phyloP scores from a whole-genome alignment of 2,113 vertebrate genomes.

The Pygoscelis adeliae region DNA sequence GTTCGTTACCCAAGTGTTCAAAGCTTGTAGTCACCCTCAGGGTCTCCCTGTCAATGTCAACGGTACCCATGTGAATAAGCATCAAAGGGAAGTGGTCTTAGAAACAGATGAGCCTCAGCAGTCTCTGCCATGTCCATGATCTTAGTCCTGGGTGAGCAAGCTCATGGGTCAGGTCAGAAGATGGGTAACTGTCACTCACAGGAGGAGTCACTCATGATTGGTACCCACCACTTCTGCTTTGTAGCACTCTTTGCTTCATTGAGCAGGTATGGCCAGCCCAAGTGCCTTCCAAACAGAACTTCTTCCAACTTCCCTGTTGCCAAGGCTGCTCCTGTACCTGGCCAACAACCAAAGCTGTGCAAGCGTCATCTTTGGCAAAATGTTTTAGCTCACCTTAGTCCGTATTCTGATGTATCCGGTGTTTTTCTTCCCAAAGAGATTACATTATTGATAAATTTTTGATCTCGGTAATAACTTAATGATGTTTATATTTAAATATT shows the following conservation, averaged over 20 bases:
- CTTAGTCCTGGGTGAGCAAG: too few relatives aligned
- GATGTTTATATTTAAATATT: too few relatives aligned
- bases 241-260: not conserved
- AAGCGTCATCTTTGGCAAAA: not conserved
- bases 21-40: not conserved
- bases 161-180: not conserved
- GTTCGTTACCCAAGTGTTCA: not conserved
- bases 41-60: not conserved
- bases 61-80: rapidly evolving
- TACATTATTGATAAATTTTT: too few relatives aligned
- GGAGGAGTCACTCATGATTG: not conserved
- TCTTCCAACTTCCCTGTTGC: not conserved
- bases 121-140: not conserved
- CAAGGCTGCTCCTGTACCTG: not conserved
- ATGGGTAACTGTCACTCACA: not conserved
- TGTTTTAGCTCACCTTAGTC: not conserved
- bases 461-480: too few relatives aligned
- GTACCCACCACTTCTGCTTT: not conserved
- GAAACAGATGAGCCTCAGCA: not conserved
- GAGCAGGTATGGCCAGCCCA: not conserved
- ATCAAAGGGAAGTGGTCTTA: not conserved
- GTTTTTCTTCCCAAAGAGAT: not conserved
- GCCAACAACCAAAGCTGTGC: not conserved
- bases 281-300: not conserved
- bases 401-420: not conserved